Evolutionary conservation across 2,113 vertebrate species (phyloP).

Genomic region (Vulpes lagopus): DNA sequence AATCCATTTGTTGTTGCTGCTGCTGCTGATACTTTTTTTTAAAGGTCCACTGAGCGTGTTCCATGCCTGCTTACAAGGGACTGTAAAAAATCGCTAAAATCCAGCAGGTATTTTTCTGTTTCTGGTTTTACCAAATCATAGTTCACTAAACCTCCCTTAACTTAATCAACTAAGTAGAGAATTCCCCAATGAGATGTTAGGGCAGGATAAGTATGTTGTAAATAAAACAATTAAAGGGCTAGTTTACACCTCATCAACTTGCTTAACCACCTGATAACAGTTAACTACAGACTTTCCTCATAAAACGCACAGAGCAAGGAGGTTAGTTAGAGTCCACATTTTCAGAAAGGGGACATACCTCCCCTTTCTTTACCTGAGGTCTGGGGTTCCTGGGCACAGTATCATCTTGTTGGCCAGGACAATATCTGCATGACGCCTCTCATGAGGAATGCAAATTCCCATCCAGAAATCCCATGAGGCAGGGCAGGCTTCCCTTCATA

Average conservation of each 20-base stretch:
- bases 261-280: constrained; percentile 85
- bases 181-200: constrained; percentile 76
- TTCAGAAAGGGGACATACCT: constrained; percentile 32
- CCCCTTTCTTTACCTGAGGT: background rate
- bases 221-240: constrained; percentile 88
- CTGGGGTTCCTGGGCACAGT: constrained; percentile 37
- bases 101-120: constrained; percentile 50
- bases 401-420: background rate
- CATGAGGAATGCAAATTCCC: background rate
- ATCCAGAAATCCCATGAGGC: constrained; percentile 56
- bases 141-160: constrained; percentile 67
- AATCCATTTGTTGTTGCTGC: background rate
- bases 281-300: constrained; percentile 84
- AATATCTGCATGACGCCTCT: background rate
- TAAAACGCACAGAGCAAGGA: constrained; percentile 75
- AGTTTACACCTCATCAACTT: constrained; percentile 88
- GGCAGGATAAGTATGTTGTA: constrained; percentile 81
- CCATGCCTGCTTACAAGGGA: background rate
- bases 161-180: constrained; percentile 83
- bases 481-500: constrained; percentile 46
- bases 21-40: background rate
- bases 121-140: constrained; percentile 74
- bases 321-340: constrained; percentile 69
- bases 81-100: constrained; percentile 31
- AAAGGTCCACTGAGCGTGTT: background rate